Base-by-base conservation (phyloP, 2,797 vertebrate genomes). In the Typhlichthys eigenmanni region DNA sequence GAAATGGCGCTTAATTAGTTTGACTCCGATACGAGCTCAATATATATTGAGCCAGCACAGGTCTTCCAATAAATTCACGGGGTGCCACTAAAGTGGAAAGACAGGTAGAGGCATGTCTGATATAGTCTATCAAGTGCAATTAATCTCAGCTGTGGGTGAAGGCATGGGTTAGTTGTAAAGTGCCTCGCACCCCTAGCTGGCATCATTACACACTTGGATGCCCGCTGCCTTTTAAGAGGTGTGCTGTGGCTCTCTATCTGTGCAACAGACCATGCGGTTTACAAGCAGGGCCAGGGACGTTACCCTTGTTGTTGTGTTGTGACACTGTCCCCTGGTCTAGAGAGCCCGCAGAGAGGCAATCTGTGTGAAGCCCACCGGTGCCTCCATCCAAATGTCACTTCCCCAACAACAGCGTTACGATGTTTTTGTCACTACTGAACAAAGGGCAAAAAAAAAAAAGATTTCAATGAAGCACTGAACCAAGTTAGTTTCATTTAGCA, bases 121-220 rank as follows among this genome's bases (percentile, higher is more conserved):
- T 84, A 82, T 52, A 83, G 81, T 85, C 85, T 87, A 91, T 92
- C 89, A 89, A 82, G 76, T 80, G 78, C 79, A 90, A 90, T 91
- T 91, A 87, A 90, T 92, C 84, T 89, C 79, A 67, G 84, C 72
- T 83, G 72, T 52, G 77, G 77, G 85, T 83, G 73, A 77, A 71
- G 79, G 80, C 79, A 68, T 55, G 77, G 83, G 76, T 47, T 74
- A 83, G 84, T 80, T 82, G 80, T 88, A 84, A 87, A 85, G 83
- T 79, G 72, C 76, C 76, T 76, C 64, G 69, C 62, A 71, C 75
- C 76, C 63, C 64, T 74, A 75, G 72, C 81, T 74, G 76, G 72
- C 81, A 66, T 87, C 80, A 83, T 88, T 89, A 87, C 80, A 87
- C 90, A 86, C 77, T 79, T 12, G 69, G 77, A 72, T 85, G 82